Evolutionary conservation across 2,113 vertebrate species (phyloP).

Genomic region (Callithrix jacchus): DNA sequence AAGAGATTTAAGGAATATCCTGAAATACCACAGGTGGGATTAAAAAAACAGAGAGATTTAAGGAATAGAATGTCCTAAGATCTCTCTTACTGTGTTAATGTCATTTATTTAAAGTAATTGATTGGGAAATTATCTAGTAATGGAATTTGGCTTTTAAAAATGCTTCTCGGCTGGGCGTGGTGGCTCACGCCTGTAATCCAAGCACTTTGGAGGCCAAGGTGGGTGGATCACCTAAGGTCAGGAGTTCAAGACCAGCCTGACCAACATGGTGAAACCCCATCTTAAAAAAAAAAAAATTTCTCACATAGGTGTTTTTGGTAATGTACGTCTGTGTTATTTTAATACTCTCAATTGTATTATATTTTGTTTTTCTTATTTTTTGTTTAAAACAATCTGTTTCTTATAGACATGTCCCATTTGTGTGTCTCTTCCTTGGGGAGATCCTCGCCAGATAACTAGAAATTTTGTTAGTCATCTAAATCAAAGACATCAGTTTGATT

Average conservation of each 20-base stretch:
- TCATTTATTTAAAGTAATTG: constrained; percentile 42
- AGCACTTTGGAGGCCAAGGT: no score
- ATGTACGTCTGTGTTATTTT: constrained; percentile 40
- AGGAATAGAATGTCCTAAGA: constrained; percentile 13
- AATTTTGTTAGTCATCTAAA: constrained; percentile 90
- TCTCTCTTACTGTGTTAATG: background rate
- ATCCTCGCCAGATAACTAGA: constrained; percentile 87
- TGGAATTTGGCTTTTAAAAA: constrained; percentile 42
- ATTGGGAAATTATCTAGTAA: constrained; percentile 36
- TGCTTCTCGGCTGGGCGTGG: background rate
- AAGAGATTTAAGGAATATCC: constrained; percentile 14
- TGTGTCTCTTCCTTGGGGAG: constrained; percentile 88
- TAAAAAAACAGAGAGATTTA: background rate
- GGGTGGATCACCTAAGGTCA: no score
- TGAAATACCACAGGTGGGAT: no score
- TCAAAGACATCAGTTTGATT: constrained; percentile 89
- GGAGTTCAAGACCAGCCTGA: no score
- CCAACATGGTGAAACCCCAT: no score
- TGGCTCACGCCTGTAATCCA: no score
- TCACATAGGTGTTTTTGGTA: constrained; percentile 4
- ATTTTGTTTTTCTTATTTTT: constrained; percentile 51
- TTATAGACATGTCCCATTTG: constrained; percentile 91
- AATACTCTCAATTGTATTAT: constrained; percentile 17
- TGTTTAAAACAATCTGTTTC: constrained; percentile 65
- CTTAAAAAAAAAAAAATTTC: background rate